Conservation (phyloP, 2,888 invertebrate species). For the Myopa testacea region DNA sequence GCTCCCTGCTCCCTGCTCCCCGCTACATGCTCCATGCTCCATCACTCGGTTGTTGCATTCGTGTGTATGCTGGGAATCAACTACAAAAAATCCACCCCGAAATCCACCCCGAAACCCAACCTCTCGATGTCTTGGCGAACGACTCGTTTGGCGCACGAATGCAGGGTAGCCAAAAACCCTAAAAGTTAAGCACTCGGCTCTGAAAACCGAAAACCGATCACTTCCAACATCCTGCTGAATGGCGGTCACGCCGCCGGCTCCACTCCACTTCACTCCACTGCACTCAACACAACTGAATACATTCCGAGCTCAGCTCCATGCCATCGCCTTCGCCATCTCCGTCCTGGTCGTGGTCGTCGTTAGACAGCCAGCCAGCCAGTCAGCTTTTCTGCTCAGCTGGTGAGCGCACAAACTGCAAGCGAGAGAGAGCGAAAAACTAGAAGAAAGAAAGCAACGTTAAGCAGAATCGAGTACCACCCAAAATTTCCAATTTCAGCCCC, state of each 20-base stretch:
- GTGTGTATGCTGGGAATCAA: neutral
- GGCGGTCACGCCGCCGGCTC: conserved; percentile 41
- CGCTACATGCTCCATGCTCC: neutral
- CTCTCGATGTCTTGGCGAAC: conserved; percentile 22
- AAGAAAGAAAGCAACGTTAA: conserved; percentile 6
- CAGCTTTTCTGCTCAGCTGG: neutral
- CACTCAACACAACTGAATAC: conserved; percentile 29
- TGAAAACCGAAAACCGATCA: conserved; percentile 43
- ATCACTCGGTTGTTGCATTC: neutral
- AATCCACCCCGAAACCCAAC: conserved; percentile 13
- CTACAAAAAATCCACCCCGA: conserved; percentile 27
- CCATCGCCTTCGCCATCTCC: neutral
- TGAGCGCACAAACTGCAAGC: neutral
- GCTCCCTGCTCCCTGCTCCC: neutral
- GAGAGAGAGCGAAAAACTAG: conserved; percentile 25
- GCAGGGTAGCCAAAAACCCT: conserved; percentile 32
- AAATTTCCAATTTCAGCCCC: conserved; percentile 60
- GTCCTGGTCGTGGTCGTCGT: neutral
- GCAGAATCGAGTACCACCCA: conserved; percentile 51
- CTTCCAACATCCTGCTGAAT: conserved; percentile 29
- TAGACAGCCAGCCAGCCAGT: neutral
- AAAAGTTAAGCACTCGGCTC: conserved; percentile 43
- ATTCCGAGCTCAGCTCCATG: neutral
- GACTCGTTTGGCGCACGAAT: conserved; percentile 25
- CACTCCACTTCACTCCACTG: conserved; percentile 34